Percentiles rank a stretch among this genome's conserved stretches.
Evolutionary conservation across 2,797 vertebrate species (phyloP).

Genomic region (Chaenodraco wilsoni): DNA sequence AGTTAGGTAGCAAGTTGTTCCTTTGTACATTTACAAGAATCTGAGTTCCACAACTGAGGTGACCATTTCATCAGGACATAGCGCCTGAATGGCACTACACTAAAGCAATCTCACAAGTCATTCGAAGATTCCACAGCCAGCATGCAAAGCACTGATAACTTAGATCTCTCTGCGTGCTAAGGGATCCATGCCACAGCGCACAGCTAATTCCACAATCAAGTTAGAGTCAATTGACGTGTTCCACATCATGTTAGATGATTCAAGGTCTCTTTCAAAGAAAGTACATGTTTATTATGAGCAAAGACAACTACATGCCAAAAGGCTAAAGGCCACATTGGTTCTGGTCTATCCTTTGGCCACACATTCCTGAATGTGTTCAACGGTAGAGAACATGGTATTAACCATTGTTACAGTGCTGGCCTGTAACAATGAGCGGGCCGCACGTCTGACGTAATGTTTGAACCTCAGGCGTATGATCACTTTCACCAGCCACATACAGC

Average conservation of each 20-base stretch:
- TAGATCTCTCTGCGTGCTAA: conserved; percentile 15
- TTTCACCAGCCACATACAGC: conserved; percentile 47
- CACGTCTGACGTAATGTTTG: conserved; percentile 65
- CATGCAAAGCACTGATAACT: conserved; percentile 32
- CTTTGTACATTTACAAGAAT: not conserved
- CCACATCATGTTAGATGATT: conserved; percentile 20
- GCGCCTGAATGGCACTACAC: conserved; percentile 6
- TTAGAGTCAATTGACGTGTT: conserved; percentile 36
- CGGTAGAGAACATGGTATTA: conserved; percentile 38
- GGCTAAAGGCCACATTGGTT: conserved; percentile 34
- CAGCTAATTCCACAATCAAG: conserved; percentile 31
- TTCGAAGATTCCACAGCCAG: conserved; percentile 43
- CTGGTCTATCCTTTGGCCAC: conserved; percentile 42
- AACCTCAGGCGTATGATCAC: conserved; percentile 37
- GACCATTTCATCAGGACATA: conserved; percentile 1
- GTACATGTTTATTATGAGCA: conserved; percentile 15
- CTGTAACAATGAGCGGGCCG: conserved; percentile 52
- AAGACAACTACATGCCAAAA: conserved; percentile 17
- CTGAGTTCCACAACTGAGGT: not conserved
- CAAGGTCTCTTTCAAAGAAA: conserved; percentile 27
- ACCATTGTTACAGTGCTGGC: conserved; percentile 56
- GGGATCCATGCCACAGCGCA: conserved; percentile 23
- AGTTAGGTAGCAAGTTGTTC: not conserved
- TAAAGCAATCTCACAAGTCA: conserved; percentile 1
- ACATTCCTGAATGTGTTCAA: conserved; percentile 47